phyloP scores from a whole-genome alignment of 2,113 vertebrate genomes.

The Sclerurus mexicanus region DNA sequence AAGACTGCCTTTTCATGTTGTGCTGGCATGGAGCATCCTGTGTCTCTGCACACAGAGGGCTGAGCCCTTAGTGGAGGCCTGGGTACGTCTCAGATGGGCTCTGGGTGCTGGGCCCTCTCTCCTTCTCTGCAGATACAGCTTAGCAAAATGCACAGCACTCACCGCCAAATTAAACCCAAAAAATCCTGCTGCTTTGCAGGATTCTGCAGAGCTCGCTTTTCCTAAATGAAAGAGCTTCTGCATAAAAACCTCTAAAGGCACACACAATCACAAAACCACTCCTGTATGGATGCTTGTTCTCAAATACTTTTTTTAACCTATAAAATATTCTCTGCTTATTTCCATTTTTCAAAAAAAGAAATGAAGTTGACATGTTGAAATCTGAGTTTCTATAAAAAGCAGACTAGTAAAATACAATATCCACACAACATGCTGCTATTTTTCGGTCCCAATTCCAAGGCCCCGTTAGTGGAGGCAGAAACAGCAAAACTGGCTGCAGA shows the following conservation, averaged over 20 bases:
- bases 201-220: neutral
- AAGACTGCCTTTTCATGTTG: neutral
- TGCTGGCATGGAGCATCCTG: neutral
- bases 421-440: constrained; percentile 22
- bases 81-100: neutral
- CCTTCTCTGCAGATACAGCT: neutral
- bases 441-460: neutral
- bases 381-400: constrained; percentile 45
- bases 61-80: fast-evolving
- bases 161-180: neutral
- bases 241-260: neutral
- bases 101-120: neutral
- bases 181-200: neutral
- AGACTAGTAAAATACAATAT: constrained; percentile 56
- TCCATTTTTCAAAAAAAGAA: constrained; percentile 47
- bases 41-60: neutral
- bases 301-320: constrained; percentile 51
- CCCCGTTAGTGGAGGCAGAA: constrained; percentile 5
- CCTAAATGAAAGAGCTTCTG: constrained; percentile 14
- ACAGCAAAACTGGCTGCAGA: neutral
- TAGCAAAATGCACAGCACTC: neutral
- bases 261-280: neutral
- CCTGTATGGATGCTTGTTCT: neutral
- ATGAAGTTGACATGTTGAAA: constrained; percentile 50
- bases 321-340: constrained; percentile 39